Conservation (phyloP, 2,888 invertebrate genomes). For the Bellardia bayeri region DNA sequence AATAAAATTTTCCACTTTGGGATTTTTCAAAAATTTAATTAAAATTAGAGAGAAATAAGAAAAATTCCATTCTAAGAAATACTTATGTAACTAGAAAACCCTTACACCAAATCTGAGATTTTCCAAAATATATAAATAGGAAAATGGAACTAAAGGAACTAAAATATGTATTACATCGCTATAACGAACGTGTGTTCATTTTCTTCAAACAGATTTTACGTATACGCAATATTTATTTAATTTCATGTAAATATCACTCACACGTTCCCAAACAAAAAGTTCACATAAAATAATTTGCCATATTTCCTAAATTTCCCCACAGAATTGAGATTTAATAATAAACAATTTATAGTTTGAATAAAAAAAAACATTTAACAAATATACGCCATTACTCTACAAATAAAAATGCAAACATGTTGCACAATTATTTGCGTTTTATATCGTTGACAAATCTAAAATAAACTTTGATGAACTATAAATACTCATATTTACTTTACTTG, state of each 20-base stretch:
- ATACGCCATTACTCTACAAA: background rate
- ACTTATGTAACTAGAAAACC: no score
- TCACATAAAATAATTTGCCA: background rate
- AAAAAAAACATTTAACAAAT: background rate
- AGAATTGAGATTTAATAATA: background rate
- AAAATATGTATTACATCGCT: no score
- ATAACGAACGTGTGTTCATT: no score
- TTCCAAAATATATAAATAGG: no score
- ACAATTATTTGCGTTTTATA: slow-evolving; percentile 12
- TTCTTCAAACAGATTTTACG: background rate
- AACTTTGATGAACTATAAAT: background rate
- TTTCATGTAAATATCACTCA: background rate
- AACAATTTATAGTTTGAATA: background rate
- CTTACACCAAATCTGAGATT: no score
- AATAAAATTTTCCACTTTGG: no score
- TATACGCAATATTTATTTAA: background rate
- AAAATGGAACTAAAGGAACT: no score
- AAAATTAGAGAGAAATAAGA: no score
- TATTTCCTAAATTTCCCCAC: background rate
- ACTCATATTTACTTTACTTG: background rate
- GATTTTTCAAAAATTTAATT: no score
- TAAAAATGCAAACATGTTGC: background rate
- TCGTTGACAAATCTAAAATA: background rate
- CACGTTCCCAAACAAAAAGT: background rate
- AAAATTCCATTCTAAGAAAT: no score